These are phyloP conservation scores for Tachuris rubrigastra DNA, from an alignment of 2,113 vertebrate genomes.

Conservation along the genomic window DNA sequence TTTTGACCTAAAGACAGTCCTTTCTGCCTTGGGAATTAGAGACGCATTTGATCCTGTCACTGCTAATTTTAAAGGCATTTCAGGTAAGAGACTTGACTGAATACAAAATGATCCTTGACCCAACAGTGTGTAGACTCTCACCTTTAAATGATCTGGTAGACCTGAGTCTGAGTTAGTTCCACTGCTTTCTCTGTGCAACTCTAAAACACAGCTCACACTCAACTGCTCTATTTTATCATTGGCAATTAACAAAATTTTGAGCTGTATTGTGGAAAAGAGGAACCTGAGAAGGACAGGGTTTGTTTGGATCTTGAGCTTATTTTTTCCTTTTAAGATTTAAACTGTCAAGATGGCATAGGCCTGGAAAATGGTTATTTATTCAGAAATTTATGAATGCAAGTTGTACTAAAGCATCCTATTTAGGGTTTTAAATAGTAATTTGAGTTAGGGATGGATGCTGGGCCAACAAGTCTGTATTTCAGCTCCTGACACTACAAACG, in stretches of 20 bases:
- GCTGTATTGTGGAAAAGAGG: background rate
- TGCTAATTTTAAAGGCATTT: constrained; percentile 90
- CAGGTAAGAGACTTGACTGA: constrained; percentile 74
- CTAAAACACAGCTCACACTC: background rate
- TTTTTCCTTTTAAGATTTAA: background rate
- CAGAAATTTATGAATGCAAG: background rate
- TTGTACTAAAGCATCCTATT: background rate
- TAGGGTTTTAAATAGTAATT: background rate
- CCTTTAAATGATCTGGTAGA: background rate
- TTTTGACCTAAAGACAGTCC: constrained; percentile 83
- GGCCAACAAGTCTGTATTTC: background rate
- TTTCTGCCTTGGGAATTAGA: constrained; percentile 83
- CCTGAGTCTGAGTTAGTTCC: background rate
- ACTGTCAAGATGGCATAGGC: background rate
- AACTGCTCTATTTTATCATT: background rate
- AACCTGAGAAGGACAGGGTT: background rate
- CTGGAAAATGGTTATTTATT: background rate
- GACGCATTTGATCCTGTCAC: constrained; percentile 83
- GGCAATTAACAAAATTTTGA: background rate
- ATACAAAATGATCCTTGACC: background rate
- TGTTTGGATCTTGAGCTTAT: background rate
- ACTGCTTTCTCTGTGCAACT: background rate
- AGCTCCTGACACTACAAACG: background rate
- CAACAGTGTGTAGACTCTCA: background rate
- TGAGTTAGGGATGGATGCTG: background rate